Base-by-base conservation (phyloP, 92 coral and sea anemone genomes). In the Diadumene lineata region DNA sequence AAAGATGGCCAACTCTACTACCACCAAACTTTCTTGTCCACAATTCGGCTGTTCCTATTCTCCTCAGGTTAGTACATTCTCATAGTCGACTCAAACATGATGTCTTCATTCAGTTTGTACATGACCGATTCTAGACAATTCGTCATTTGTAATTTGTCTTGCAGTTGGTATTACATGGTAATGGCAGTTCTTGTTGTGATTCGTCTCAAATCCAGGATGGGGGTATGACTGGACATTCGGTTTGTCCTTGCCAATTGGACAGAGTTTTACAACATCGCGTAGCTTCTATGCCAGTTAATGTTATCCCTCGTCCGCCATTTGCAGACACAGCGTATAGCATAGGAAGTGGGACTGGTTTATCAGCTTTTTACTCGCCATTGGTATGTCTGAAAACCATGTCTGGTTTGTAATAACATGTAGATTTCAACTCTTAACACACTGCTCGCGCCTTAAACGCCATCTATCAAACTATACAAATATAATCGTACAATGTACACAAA, bases 241-340 rank as follows among this genome's bases (percentile, higher is more conserved):
- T 96, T 33, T 96, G 99, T 62, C 94, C 99, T 23, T 96, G 97
- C 51, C 99, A 96, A 58, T 74, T 96, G 22, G 99, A 96, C 57
- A 80, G 97, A 31, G 97, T 96, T 8, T 81, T 96, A 62, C 98
- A 94, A 57, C 96, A 92, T 33, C 72, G 94, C 46, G 87, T 87
- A 31, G 84, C 92, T 10, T 64, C 97, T 1, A 77, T 92, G 75
- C 97, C 99, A 1, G 93, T 96, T 24, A 88, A 86, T 81, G 87
- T 96, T 57, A 80, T 96, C 46, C 99, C 99, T 61, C 82, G 97
- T 57, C 91, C 96, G 33, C 62, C 85, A 18, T 96, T 86, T 73
- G 78, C 81, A 30, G 88, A 90, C 34, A 85, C 91, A 58, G 88
- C 82, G 2, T 85, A 87, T 65, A 83, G 90, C 55, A 87, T 92